A percentile compares a stretch with the other conserved stretches of the same genome.
phyloP scores from a whole-genome alignment of 2,797 vertebrate species.

The Huso huso region DNA sequence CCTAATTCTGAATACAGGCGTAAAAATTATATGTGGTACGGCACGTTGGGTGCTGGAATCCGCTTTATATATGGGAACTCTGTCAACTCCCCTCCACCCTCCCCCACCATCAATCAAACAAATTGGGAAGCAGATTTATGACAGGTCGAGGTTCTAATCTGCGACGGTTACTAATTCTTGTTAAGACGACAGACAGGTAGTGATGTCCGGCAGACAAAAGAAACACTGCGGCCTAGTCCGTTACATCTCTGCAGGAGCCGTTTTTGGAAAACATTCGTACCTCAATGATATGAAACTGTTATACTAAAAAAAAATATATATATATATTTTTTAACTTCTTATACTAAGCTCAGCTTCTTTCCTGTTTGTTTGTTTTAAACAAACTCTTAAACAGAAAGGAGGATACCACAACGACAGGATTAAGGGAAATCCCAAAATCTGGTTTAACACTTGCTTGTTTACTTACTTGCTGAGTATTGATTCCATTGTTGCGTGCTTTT shows the following conservation, averaged over 20 bases:
- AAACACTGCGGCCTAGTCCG: slow-evolving; percentile 5
- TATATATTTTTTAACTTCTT: too few relatives aligned
- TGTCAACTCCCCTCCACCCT: slow-evolving; percentile 38
- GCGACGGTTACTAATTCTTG: slow-evolving; percentile 72
- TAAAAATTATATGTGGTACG: slow-evolving; percentile 24
- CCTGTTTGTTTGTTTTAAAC: too few relatives aligned
- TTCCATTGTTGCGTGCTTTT: slow-evolving; percentile 19
- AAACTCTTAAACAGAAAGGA: too few relatives aligned
- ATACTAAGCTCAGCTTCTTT: too few relatives aligned
- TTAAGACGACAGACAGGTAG: slow-evolving; percentile 60
- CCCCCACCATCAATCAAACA: slow-evolving; percentile 53
- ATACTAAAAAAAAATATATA: too few relatives aligned
- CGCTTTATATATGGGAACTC: slow-evolving; percentile 58
- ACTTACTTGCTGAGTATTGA: slow-evolving; percentile 24
- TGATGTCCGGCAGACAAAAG: slow-evolving; percentile 41
- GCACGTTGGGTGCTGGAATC: slow-evolving; percentile 49
- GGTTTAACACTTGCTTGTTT: slow-evolving; percentile 15
- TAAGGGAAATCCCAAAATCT: slow-evolving; percentile 21
- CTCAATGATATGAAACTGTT: too few relatives aligned
- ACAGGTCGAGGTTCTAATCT: slow-evolving; percentile 80
- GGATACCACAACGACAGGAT: slow-evolving; percentile 3
- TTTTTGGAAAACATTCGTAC: too few relatives aligned
- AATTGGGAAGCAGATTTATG: slow-evolving; percentile 82
- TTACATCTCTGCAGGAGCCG: too few relatives aligned
- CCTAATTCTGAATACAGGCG: too few relatives aligned